Conservation (phyloP, 2,888 invertebrate genomes). For the Apodemia mormo region DNA sequence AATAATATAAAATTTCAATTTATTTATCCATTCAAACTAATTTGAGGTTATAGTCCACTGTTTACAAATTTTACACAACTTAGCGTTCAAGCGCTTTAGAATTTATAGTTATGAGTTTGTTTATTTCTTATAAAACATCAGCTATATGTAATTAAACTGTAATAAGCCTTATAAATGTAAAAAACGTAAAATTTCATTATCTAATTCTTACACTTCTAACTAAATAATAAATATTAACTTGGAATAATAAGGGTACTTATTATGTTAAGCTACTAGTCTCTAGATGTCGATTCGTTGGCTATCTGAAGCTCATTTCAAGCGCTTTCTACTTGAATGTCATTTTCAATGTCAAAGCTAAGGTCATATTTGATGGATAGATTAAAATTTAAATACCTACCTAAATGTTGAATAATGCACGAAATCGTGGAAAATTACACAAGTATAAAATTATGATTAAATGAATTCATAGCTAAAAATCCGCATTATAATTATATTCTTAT, state of each 20-base stretch:
- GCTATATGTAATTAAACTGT: neutral
- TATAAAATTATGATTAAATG: neutral
- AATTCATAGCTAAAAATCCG: neutral
- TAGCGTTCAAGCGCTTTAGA: slow-evolving; percentile 20
- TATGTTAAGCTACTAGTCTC: too few relatives aligned
- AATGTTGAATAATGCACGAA: slow-evolving; percentile 1
- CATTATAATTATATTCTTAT: neutral
- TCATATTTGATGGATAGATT: slow-evolving; percentile 48
- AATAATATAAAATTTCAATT: neutral
- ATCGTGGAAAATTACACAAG: neutral
- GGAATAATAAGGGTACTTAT: too few relatives aligned
- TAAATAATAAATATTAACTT: slow-evolving; percentile 37
- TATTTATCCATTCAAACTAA: neutral
- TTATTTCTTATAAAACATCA: neutral
- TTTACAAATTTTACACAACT: slow-evolving; percentile 20
- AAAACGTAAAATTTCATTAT: neutral
- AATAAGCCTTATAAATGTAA: too few relatives aligned
- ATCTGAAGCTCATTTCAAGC: slow-evolving; percentile 32
- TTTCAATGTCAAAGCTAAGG: slow-evolving; percentile 76
- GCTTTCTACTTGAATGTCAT: slow-evolving; percentile 45
- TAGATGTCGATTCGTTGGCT: neutral
- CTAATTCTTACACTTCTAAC: neutral
- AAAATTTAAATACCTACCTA: slow-evolving; percentile 22
- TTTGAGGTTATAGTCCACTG: slow-evolving; percentile 24
- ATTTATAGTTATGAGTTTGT: neutral